Percentiles rank a stretch among this genome's conserved stretches.
Evolutionary conservation across 2,888 invertebrate genomes (phyloP).

Genomic region (Sarcophaga caerulescens): DNA sequence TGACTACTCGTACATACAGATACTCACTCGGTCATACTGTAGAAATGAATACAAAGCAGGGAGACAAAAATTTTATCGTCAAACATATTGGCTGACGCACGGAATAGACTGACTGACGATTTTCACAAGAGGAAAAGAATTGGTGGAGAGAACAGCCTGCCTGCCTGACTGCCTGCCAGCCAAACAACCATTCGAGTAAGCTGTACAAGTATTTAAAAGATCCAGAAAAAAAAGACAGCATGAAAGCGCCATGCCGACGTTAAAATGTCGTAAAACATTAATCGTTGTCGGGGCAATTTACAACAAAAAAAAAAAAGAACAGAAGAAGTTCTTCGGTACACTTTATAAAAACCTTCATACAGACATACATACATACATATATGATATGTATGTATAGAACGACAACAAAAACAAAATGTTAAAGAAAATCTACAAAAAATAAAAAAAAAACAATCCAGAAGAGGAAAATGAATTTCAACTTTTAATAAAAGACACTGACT

Average conservation of each 20-base stretch:
- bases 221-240: slow-evolving; percentile 48
- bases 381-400: neutral
- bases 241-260: slow-evolving; percentile 69
- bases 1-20: neutral
- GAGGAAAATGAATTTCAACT: neutral
- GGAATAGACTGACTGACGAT: neutral
- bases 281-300: slow-evolving; percentile 63
- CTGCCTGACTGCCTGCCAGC: neutral
- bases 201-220: slow-evolving; percentile 41
- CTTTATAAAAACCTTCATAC: too few species aligned
- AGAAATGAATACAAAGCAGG: slow-evolving; percentile 21
- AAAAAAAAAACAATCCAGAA: neutral
- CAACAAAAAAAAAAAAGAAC: slow-evolving; percentile 28
- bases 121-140: neutral
- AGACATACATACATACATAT: too few species aligned
- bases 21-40: neutral
- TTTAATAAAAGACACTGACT: slow-evolving; percentile 48
- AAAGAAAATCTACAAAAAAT: slow-evolving; percentile 4
- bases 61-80: slow-evolving; percentile 28
- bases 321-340: neutral
- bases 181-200: neutral
- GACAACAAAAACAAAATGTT: slow-evolving; percentile 17
- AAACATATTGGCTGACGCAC: slow-evolving; percentile 32
- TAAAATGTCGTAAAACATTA: slow-evolving; percentile 68
- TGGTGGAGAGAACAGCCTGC: neutral